phyloP scores from a whole-genome alignment of 2,113 vertebrate genomes.

The Corythornis cristatus region DNA sequence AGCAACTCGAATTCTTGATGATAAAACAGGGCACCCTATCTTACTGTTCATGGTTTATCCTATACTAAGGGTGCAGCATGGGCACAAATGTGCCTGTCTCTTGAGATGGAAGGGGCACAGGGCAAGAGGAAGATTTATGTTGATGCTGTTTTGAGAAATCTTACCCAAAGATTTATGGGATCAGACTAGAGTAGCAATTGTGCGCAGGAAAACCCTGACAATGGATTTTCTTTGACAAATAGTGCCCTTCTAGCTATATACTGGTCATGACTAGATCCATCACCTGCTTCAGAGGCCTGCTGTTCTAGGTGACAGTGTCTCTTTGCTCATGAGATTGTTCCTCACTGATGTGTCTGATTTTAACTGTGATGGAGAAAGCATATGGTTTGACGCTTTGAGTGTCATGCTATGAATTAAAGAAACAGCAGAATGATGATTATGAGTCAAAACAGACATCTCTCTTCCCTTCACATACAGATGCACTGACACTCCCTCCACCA shows the following conservation, averaged over 20 bases:
- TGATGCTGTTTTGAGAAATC: neutral
- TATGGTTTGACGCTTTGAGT: neutral
- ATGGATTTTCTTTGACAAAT: conserved; percentile 19
- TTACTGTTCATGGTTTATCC: neutral
- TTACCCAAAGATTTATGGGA: neutral
- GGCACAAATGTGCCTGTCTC: neutral
- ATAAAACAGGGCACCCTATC: neutral
- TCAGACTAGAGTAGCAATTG: neutral
- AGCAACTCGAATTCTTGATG: neutral
- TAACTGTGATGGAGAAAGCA: neutral
- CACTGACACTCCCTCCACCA: neutral
- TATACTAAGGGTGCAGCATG: neutral
- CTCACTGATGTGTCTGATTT: neutral
- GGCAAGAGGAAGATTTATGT: neutral
- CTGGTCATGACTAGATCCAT: neutral
- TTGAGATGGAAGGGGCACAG: neutral
- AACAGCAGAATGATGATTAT: neutral
- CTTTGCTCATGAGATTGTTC: neutral
- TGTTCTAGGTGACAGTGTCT: neutral
- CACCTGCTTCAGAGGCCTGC: neutral
- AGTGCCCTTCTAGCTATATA: neutral
- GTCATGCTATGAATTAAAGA: neutral
- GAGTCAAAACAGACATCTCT: neutral
- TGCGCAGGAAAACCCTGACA: neutral
- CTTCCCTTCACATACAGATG: neutral